Conservation (phyloP, 1,140 invertebrate species). For the Psix sp. region DNA sequence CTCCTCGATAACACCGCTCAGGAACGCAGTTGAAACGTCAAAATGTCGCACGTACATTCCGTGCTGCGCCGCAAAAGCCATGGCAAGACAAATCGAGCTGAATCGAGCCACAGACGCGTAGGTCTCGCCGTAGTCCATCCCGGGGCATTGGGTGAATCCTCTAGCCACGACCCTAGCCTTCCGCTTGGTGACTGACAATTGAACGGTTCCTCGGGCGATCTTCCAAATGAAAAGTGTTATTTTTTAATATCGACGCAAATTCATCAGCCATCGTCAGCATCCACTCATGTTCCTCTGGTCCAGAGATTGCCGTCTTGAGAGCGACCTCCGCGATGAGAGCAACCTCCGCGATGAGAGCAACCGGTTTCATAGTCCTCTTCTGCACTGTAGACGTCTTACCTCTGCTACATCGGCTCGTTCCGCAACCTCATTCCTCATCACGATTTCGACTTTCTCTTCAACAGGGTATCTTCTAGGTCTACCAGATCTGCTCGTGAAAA, state of each 20-base stretch:
- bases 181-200: neutral
- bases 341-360: constrained; percentile 2
- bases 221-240: constrained; percentile 64
- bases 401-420: too few relatives aligned
- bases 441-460: neutral
- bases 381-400: too few relatives aligned
- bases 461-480: too few relatives aligned
- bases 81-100: constrained; percentile 16
- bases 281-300: constrained; percentile 63
- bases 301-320: constrained; percentile 57
- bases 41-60: constrained; percentile 30
- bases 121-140: constrained; percentile 50
- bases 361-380: too few relatives aligned
- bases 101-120: constrained; percentile 43
- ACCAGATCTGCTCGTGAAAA: too few relatives aligned
- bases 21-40: constrained; percentile 53
- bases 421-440: too few relatives aligned
- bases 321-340: constrained; percentile 40
- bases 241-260: constrained; percentile 58
- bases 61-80: constrained; percentile 10
- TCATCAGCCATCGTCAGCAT: constrained; percentile 66
- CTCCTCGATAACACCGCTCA: constrained; percentile 59
- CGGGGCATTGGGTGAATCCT: constrained; percentile 41
- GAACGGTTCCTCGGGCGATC: constrained; percentile 8
- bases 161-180: constrained; percentile 53